Base-by-base conservation (phyloP, 2,797 vertebrate species). In the Podarcis siculus region DNA sequence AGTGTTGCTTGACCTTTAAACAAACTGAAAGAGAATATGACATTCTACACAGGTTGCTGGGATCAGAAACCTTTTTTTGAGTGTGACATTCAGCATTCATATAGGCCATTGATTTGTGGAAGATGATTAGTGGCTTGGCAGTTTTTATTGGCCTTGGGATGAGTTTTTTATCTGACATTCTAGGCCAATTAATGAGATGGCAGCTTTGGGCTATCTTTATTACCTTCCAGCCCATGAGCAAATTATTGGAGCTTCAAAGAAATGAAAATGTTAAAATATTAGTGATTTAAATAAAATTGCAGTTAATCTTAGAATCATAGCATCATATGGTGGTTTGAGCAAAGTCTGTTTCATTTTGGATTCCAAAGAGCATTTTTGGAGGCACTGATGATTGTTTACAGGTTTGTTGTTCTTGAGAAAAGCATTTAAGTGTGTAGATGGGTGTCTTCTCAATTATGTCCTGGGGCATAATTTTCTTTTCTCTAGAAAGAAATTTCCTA, bases 131-230 rank as follows among this genome's bases (percentile, higher is more conserved):
- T 67, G 2, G 58, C 2, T 92, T 2, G 15, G 42, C 0, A 0
- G 82, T 90, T 85, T 77, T 90, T 66, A 64, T 90, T 23, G 67
- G 27, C 10, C 17, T 86, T 80, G 61, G 83, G 84, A 82, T 75
- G 58, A 66, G 30, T 30, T 73, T 75, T 87, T 87, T 80, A 76
- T 0, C 58, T 90, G 49, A 49, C 55, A 27, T 89, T 80, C 45
- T 82, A 27, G 61, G 19, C 82, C 61, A 78, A 55, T 79, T 61
- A 66, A 5, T 58, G 42, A 86, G 30, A 77, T 90, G 78, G 27
- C 49, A 45, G 77, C 75, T 90, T 64, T 0, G 0, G 73, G 37
- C 27, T 27, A 17, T 8, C 30, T 37, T 87, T 58, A 85, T 85
- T 85, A 81, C 32, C 72, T 79, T 84, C 45, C n/a, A 88, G 12